A percentile compares a stretch with the other conserved stretches of the same genome.
phyloP scores from a whole-genome alignment of 2,888 invertebrate genomes.

The Sesia bembeciformis region DNA sequence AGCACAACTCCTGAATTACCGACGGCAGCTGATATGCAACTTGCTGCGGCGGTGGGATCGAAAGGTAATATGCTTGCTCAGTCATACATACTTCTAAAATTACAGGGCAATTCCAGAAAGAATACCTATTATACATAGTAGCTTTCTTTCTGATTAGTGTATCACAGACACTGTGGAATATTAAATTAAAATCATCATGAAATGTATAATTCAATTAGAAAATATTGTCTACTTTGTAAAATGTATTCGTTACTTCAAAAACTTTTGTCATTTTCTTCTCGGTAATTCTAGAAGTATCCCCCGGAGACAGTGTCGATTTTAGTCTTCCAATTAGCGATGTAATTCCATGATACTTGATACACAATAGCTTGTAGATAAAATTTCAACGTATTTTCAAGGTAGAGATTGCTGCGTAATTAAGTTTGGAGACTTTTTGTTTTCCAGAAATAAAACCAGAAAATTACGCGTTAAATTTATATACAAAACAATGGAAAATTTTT shows the following conservation, averaged over 20 bases:
- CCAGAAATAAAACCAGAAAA: no score
- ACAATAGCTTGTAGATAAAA: constrained; percentile 19
- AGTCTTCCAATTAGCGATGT: constrained; percentile 28
- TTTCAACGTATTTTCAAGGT: background rate
- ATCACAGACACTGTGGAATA: background rate
- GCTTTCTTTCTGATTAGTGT: background rate
- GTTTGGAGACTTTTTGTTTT: no score
- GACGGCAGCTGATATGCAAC: constrained; percentile 64
- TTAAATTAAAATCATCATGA: background rate
- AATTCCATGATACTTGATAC: constrained; percentile 18
- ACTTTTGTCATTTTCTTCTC: no score
- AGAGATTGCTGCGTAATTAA: background rate
- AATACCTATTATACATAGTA: background rate
- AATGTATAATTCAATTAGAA: no score
- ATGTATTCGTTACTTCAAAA: no score
- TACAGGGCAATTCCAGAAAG: background rate
- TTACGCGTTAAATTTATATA: no score
- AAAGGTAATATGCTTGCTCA: constrained; percentile 33
- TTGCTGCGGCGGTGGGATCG: constrained; percentile 57
- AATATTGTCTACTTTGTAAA: no score
- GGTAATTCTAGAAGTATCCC: background rate
- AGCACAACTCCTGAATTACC: constrained; percentile 68
- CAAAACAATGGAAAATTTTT: no score
- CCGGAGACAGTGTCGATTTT: constrained; percentile 19
- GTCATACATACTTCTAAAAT: background rate